phyloP scores from a whole-genome alignment of 2,113 vertebrate species.

The cattle (Bos taurus) region ARS-UCD2.0 NC_037343.1:41216501-41217000 shows the following conservation, averaged over 20 bases:
- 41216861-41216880: background rate
- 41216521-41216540: background rate
- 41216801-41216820: background rate
- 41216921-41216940: background rate
- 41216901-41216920: background rate
- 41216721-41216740: background rate
- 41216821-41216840: background rate
- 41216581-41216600: background rate
- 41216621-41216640: background rate
- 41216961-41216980: background rate
- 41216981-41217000: background rate
- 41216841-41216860: background rate
- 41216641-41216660: background rate
- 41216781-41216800: slow-evolving; percentile 9
- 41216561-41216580: background rate
- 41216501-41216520: background rate
- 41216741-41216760: background rate
- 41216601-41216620: background rate
- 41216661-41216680: background rate
- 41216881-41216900: background rate
- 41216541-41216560: background rate
- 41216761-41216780: background rate
- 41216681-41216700: background rate
- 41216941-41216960: background rate
- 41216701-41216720: background rate